These are phyloP conservation scores for Corydoras maculifer DNA, from an alignment of 2,113 vertebrate species.

Conservation along the genomic window DNA sequence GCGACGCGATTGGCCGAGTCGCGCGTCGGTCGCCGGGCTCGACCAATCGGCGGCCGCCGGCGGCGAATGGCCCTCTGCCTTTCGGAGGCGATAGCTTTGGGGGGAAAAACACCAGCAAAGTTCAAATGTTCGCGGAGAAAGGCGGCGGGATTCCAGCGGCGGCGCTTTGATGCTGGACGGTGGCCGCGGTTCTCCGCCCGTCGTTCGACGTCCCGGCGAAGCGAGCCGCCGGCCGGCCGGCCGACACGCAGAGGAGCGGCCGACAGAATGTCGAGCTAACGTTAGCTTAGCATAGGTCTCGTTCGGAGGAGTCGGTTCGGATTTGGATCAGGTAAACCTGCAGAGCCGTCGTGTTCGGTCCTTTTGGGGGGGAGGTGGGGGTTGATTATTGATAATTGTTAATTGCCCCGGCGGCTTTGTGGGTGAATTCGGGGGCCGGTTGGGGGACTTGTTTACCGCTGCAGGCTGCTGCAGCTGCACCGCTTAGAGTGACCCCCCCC, in stretches of 20 bases:
- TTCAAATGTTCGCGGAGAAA: constrained; percentile 30
- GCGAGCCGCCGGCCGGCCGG: too few relatives aligned
- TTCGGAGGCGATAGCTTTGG: not conserved
- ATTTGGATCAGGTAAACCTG: constrained; percentile 46
- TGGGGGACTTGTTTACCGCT: not conserved
- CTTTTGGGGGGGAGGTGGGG: too few relatives aligned
- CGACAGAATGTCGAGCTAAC: constrained; percentile 37
- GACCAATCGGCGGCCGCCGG: constrained; percentile 7
- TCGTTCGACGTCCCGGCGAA: too few relatives aligned
- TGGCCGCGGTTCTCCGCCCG: too few relatives aligned
- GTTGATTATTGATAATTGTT: not conserved
- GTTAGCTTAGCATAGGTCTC: constrained; percentile 47
- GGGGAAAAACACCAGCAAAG: constrained; percentile 21
- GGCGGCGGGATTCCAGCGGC: not conserved
- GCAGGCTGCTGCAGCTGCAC: not conserved
- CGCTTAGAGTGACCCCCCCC: too few relatives aligned
- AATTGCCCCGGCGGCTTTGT: not conserved
- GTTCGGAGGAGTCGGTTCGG: constrained; percentile 43
- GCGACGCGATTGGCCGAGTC: not conserved
- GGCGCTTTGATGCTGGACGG: not conserved
- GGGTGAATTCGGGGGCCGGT: not conserved
- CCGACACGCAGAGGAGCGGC: constrained; percentile 20
- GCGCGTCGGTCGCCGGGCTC: not conserved
- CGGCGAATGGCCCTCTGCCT: constrained; percentile 21
- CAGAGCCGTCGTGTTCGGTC: not conserved